Evolutionary conservation across 2,797 vertebrate species (phyloP), one percentile per base, ranked within the genome.

Genomic region (Poeciliopsis infans): DNA sequence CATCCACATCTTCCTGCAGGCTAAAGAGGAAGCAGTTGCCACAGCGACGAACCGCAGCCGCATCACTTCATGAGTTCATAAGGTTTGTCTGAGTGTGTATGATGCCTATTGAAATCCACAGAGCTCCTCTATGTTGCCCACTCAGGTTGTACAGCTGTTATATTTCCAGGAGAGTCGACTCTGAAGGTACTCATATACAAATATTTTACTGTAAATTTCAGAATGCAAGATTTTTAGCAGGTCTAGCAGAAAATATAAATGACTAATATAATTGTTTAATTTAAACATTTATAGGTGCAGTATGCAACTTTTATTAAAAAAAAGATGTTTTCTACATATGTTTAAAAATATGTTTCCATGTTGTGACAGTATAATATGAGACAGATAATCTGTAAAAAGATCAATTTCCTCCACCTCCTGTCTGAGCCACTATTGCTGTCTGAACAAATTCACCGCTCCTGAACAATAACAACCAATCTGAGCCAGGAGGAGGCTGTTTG

Each of bases 61-160:
- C 5, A 15, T 59, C 83, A 45, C 68, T 43, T 80, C 75, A 82
- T 76, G 8, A 79, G 80, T 84, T 82, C 33, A 75, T 47, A 78
- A 46, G 86, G 83, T 88, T 87, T 81, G 72, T 85, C 76, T 15
- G 79, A 25, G 33, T 43, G 80, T 33, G 82, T 74, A 78, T 82
- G 79, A 85, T 77, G 77, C 76, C 78, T 80, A 81, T 87, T 82
- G 72, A 69, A 55, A 84, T 57, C 80, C 85, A 46, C 16, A 28
- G 78, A 20, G 78, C 59, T 72, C 79, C 53, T 77, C 69, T 2
- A 7, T 12, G 39, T 59, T 57, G 77, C 76, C 73, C 72, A 73
- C 75, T 74, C 51, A 16, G 2, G 66, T 45, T 55, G 55, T 55
- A 76, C 15, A 66, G 45, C 66, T 53, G 41, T 55, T 18, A 39